Evolutionary conservation across 2,113 vertebrate species (phyloP).

Genomic region (Geococcyx californianus): DNA sequence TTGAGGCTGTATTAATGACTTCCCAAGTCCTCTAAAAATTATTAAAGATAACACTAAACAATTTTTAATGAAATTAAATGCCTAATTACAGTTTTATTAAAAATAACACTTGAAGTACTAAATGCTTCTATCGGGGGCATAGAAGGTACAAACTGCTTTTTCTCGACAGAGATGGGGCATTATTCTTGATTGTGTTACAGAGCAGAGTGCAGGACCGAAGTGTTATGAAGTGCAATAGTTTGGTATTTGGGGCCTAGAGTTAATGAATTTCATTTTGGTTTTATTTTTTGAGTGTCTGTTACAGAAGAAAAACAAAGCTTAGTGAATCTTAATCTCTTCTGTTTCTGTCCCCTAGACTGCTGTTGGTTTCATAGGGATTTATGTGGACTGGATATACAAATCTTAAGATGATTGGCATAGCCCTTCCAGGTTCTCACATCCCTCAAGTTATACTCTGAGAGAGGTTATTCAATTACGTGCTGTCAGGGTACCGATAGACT

Average conservation of each 20-base stretch:
- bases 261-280: neutral
- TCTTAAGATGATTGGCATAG: neutral
- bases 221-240: neutral
- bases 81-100: neutral
- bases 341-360: neutral
- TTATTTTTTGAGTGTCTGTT: neutral
- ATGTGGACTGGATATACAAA: neutral
- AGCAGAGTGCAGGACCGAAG: neutral
- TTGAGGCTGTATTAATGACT: neutral
- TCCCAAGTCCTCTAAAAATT: neutral
- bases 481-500: neutral
- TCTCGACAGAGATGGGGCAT: neutral
- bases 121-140: neutral
- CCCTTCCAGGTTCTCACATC: neutral
- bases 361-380: neutral
- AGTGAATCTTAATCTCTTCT: neutral
- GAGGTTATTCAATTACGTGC: rapidly evolving
- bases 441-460: neutral
- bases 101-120: neutral
- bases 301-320: neutral
- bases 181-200: neutral
- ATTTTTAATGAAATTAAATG: neutral
- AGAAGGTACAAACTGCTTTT: neutral
- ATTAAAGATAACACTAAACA: neutral
- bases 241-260: neutral